Evolutionary conservation across 2,888 invertebrate species (phyloP).

Genomic region (Terebella lapidaria): DNA sequence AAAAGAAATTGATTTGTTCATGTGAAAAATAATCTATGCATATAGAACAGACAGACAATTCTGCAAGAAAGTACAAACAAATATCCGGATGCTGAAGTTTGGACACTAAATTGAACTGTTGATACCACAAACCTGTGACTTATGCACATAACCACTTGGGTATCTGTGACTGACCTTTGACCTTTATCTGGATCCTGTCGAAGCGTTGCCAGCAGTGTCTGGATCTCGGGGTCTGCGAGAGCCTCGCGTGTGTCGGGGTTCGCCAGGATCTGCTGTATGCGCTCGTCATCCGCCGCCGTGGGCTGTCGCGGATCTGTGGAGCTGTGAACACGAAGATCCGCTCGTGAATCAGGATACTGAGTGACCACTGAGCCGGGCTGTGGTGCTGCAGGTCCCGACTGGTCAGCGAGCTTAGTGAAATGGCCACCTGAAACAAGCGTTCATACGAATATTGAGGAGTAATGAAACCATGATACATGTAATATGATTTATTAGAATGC

Average conservation of each 20-base stretch:
- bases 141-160: not conserved
- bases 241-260: slow-evolving; percentile 35
- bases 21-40: no score
- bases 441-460: no score
- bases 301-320: slow-evolving; percentile 13
- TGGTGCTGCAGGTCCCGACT: not conserved
- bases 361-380: no score
- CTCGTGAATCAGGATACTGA: not conserved
- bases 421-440: slow-evolving; percentile 41
- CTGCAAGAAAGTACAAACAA: no score
- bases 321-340: slow-evolving; percentile 22
- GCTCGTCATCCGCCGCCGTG: slow-evolving; percentile 19
- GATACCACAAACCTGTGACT: not conserved
- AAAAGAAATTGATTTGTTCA: no score
- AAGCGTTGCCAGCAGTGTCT: slow-evolving; percentile 33
- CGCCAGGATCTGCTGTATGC: slow-evolving; percentile 22
- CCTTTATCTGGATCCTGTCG: slow-evolving; percentile 35
- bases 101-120: not conserved
- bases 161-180: slow-evolving; percentile 40
- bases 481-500: no score
- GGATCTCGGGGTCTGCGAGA: slow-evolving; percentile 37
- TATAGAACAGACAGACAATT: no score
- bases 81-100: not conserved
- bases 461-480: not conserved
- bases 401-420: slow-evolving; percentile 29